A percentile compares a stretch with the other conserved stretches of the same genome.
These are phyloP conservation scores for Campoletis sonorensis DNA, from an alignment of 1,140 invertebrate genomes.

Conservation along the genomic window DNA sequence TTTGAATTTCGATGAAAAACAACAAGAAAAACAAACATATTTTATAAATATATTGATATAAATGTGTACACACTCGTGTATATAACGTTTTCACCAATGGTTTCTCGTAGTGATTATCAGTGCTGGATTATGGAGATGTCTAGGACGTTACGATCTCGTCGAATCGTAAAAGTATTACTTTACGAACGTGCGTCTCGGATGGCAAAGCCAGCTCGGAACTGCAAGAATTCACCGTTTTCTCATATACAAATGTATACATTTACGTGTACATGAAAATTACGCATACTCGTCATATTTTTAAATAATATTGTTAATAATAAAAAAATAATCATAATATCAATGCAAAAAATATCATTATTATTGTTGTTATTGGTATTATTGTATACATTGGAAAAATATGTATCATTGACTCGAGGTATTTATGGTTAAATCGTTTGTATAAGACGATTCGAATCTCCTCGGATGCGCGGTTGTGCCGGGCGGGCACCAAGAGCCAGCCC, in stretches of 20 bases:
- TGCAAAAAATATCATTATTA: too few relatives aligned
- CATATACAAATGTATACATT: conserved; percentile 1
- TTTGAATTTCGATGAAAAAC: not conserved
- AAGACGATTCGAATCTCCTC: conserved; percentile 14
- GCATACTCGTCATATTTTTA: not conserved
- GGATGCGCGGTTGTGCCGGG: not conserved
- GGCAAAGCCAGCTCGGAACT: conserved; percentile 8
- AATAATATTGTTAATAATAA: too few relatives aligned
- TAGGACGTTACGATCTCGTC: conserved; percentile 67
- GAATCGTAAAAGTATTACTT: conserved; percentile 72
- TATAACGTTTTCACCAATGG: conserved; percentile 10
- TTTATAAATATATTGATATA: not conserved
- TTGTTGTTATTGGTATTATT: too few relatives aligned
- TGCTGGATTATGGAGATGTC: conserved; percentile 70
- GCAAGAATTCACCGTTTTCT: conserved; percentile 15
- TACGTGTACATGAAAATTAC: not conserved
- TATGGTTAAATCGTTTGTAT: not conserved
- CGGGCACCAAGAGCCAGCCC: not conserved
- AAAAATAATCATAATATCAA: too few relatives aligned
- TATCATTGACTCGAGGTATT: too few relatives aligned
- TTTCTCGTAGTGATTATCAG: conserved; percentile 26
- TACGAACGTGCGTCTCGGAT: conserved; percentile 60
- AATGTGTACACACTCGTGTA: not conserved
- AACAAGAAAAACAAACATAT: not conserved
- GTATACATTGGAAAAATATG: too few relatives aligned